phyloP scores from a whole-genome alignment of 2,797 vertebrate genomes.

The Manis javanica region DNA sequence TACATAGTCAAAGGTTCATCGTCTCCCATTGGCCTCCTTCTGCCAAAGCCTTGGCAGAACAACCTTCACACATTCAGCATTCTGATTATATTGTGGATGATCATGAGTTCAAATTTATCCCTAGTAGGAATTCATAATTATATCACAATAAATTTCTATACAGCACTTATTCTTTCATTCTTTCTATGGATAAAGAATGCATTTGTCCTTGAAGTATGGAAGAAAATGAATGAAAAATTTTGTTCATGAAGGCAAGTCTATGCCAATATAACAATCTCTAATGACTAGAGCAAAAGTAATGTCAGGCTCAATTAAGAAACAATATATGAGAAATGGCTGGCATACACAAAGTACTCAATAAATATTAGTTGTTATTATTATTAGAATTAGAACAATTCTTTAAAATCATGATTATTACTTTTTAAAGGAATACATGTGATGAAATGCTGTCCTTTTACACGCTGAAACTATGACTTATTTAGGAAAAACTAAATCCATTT shows the following conservation, averaged over 20 bases:
- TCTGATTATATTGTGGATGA: conserved; percentile 26
- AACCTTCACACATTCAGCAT: neutral
- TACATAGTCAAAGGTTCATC: neutral
- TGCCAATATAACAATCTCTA: conserved; percentile 17
- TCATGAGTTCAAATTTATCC: conserved; percentile 53
- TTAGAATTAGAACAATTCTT: neutral
- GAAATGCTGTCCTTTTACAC: neutral
- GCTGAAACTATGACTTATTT: neutral
- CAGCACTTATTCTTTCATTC: conserved; percentile 68
- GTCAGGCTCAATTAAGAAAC: neutral
- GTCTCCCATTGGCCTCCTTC: neutral
- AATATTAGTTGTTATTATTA: neutral
- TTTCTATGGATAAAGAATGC: conserved; percentile 75
- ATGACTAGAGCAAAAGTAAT: neutral
- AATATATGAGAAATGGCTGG: neutral
- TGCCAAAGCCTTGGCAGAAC: fast-evolving
- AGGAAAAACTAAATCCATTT: neutral
- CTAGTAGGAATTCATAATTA: conserved; percentile 62
- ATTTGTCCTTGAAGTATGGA: conserved; percentile 77
- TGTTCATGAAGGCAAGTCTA: conserved; percentile 68
- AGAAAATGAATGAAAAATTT: conserved; percentile 79
- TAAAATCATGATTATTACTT: neutral
- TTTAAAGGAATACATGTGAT: neutral
- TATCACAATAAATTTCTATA: conserved; percentile 74
- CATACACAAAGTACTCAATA: neutral